A percentile compares a stretch with the other conserved stretches of the same genome.
Conservation (phyloP, 2,888 invertebrate genomes). For the Melieria picta region DNA sequence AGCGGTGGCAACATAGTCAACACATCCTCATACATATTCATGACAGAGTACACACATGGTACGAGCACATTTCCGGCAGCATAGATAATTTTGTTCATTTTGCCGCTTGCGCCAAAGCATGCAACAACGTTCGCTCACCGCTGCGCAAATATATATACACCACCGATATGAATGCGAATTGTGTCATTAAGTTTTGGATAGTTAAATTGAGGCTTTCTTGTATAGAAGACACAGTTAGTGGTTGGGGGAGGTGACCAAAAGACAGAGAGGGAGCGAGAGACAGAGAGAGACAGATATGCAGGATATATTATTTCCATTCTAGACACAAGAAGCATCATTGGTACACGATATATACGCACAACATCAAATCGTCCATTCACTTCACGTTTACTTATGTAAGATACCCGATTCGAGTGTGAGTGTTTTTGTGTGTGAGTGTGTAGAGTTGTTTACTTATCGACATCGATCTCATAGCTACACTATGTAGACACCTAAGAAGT, state of each 20-base stretch:
- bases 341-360: too few relatives aligned
- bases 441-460: too few relatives aligned
- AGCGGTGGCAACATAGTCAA: background rate
- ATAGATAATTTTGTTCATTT: background rate
- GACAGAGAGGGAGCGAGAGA: background rate
- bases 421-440: too few relatives aligned
- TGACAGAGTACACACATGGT: background rate
- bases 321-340: too few relatives aligned
- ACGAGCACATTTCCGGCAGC: background rate
- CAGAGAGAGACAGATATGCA: background rate
- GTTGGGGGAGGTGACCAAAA: background rate
- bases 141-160: background rate
- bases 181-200: background rate
- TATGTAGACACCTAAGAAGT: too few relatives aligned
- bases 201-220: too few relatives aligned
- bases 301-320: background rate
- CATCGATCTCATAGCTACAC: too few relatives aligned
- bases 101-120: background rate
- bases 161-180: slow-evolving; percentile 4
- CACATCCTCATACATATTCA: background rate
- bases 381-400: too few relatives aligned
- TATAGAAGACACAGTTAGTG: too few relatives aligned
- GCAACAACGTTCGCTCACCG: background rate
- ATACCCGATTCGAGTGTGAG: too few relatives aligned
- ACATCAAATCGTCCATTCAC: background rate